Base-by-base conservation (phyloP, 2,888 invertebrate species). In the Nomada hirtipes region DNA sequence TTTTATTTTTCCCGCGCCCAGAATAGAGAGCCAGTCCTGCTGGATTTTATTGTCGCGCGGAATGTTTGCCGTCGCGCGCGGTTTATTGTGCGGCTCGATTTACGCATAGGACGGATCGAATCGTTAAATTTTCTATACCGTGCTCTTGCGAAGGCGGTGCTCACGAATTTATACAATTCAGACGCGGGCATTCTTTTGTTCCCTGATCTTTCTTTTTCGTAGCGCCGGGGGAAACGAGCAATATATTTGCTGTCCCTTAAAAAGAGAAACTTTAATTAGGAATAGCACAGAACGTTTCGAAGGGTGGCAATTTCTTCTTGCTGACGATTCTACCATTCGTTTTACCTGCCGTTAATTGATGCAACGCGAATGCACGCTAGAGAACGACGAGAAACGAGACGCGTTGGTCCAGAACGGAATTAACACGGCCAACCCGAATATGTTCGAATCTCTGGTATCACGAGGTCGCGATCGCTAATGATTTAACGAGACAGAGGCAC, bases 401-500 rank as follows among this genome's bases (percentile, higher is more conserved):
- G 15, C 69, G 76, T 36, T 64, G 72, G 61, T 64, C 60, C 76
- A 50, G 65, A 60, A 64, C 60, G 82, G 79, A 86, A 88, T 87
- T 73, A 64, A 81, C 76, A 65, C 36, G 55, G 26, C 13, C 60
- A 4, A 60, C n/a, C 20, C 13, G 83, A 80, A 79, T 67, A 71
- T 80, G 77, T 81, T 79, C 69, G 73, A 57, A 71, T 85, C 72
- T 74, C 80, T 77, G 71, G 11, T 74, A 86, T 87, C 88, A 90
- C 89, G 90, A 89, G 89, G 90, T 86, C 53, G 83, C 83, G 75
- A 82, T 86, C 81, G 88, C 89, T 91, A 91, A 91, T 91, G 91
- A 91, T 91, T 91, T 92, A 92, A 92, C 91, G 92, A 92, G 89
- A 88, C 79, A 85, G 86, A 77, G 90, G 91, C 92, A 92, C 92